phyloP scores from a whole-genome alignment of 2,113 vertebrate species.

The Limanda limanda region DNA sequence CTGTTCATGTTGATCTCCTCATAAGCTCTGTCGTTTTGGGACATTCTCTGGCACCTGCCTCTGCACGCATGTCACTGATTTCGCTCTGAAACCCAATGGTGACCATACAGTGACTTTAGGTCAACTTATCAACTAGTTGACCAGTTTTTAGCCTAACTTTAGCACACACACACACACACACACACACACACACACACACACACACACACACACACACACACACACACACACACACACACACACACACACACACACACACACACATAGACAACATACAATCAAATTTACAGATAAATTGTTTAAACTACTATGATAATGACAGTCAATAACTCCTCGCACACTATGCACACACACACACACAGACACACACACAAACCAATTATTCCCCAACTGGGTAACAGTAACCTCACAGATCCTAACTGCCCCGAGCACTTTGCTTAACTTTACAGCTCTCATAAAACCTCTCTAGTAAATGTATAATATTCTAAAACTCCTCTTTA shows the following conservation, averaged over 20 bases:
- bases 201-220: not conserved
- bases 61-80: too few species aligned
- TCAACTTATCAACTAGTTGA: not conserved
- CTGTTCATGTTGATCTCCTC: not conserved
- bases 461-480: conserved; percentile 20
- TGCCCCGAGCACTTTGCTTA: conserved; percentile 5
- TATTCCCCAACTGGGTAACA: conserved; percentile 3
- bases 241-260: too few species aligned
- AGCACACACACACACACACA: not conserved
- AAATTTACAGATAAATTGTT: not conserved
- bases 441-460: conserved; percentile 30
- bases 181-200: not conserved
- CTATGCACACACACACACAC: not conserved
- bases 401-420: conserved; percentile 27
- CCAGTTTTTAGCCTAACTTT: not conserved
- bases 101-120: not conserved
- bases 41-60: not conserved
- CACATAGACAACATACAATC: not conserved
- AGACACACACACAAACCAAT: conserved; percentile 8
- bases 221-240: not conserved
- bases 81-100: too few species aligned
- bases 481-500: conserved; percentile 19
- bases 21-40: not conserved
- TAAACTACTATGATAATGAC: not conserved
- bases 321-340: not conserved